phyloP scores from a whole-genome alignment of 1,140 invertebrate species.

The Colletes latitarsis region DNA sequence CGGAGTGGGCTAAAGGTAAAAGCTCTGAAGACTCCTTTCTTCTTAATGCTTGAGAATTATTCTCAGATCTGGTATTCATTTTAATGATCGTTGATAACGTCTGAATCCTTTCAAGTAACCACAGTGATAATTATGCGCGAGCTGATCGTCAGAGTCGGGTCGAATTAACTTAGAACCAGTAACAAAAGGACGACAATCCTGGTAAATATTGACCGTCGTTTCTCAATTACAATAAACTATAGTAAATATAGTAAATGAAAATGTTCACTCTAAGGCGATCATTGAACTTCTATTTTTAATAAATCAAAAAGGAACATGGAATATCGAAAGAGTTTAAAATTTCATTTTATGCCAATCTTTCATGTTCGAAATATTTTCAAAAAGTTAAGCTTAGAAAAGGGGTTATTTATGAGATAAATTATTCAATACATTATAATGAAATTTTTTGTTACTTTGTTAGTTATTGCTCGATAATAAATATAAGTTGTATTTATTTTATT shows the following conservation, averaged over 20 bases:
- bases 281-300: too few relatives aligned
- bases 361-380: too few relatives aligned
- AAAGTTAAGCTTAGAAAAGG: too few relatives aligned
- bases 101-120: conserved; percentile 14
- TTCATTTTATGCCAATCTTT: too few relatives aligned
- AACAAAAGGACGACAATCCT: neutral
- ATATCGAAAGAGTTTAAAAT: too few relatives aligned
- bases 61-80: conserved; percentile 3
- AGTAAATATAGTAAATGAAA: too few relatives aligned
- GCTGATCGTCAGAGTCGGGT: neutral
- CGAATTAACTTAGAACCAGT: neutral
- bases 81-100: conserved; percentile 8
- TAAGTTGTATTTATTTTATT: too few relatives aligned
- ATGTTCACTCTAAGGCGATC: too few relatives aligned
- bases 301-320: too few relatives aligned
- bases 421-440: neutral
- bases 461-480: too few relatives aligned
- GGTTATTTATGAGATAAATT: too few relatives aligned
- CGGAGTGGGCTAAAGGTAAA: neutral
- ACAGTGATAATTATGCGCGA: neutral
- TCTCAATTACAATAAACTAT: neutral
- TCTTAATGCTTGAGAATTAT: neutral
- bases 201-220: neutral
- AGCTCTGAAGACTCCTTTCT: neutral
- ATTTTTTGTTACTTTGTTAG: neutral